These are phyloP conservation scores for Dromaius novaehollandiae DNA, from an alignment of 2,113 vertebrate genomes.

Conservation along the genomic window DNA sequence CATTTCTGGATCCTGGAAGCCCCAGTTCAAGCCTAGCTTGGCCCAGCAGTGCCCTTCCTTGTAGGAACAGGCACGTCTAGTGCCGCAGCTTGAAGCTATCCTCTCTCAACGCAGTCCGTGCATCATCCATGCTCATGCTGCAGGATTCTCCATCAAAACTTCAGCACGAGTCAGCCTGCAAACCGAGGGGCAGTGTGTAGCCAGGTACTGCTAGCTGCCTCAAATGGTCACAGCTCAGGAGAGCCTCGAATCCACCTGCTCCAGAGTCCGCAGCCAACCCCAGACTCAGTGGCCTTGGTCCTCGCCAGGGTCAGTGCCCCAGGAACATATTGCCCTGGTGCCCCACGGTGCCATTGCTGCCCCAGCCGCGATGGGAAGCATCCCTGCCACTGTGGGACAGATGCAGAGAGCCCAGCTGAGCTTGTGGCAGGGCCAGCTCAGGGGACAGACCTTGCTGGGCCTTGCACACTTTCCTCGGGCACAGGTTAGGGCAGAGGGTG, in stretches of 20 bases:
- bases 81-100: background rate
- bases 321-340: background rate
- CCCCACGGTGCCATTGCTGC: background rate
- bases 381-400: accelerated
- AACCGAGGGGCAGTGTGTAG: accelerated
- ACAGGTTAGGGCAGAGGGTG: accelerated
- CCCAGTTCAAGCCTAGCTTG: background rate
- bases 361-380: accelerated
- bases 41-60: background rate
- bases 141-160: background rate
- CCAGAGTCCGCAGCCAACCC: background rate
- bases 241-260: accelerated
- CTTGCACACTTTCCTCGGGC: background rate
- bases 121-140: background rate
- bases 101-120: background rate
- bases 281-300: accelerated
- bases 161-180: accelerated
- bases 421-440: background rate
- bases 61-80: background rate
- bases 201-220: accelerated
- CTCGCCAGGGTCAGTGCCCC: background rate
- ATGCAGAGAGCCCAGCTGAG: background rate
- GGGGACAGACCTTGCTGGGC: background rate
- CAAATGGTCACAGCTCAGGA: background rate
- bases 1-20: background rate